Conservation (phyloP, 2,888 invertebrate species). For the Chalcosyrphus nemorum region DNA sequence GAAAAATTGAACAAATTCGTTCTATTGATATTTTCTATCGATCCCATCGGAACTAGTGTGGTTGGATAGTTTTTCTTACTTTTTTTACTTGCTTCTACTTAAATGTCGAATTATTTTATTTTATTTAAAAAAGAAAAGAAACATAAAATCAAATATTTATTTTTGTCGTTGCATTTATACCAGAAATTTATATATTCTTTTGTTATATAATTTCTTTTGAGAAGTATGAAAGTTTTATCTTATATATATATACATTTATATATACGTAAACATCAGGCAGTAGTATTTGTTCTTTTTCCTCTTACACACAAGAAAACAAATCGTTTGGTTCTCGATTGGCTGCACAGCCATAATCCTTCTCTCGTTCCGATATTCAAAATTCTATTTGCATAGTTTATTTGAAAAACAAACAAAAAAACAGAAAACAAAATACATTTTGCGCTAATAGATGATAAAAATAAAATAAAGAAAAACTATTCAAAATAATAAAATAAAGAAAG, state of each 20-base stretch:
- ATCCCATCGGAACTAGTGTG: slow-evolving; percentile 45
- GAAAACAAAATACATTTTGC: not conserved
- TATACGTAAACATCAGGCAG: slow-evolving; percentile 71
- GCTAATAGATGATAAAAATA: not conserved
- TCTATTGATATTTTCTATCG: slow-evolving; percentile 66
- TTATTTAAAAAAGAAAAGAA: slow-evolving; percentile 14
- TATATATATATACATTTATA: slow-evolving; percentile 66
- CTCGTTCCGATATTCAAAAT: not conserved
- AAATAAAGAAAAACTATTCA: not conserved
- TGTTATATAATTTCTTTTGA: slow-evolving; percentile 50
- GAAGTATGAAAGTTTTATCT: slow-evolving; percentile 63
- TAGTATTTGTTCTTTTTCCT: slow-evolving; percentile 56
- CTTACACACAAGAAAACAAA: slow-evolving; percentile 55
- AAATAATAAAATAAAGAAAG: not conserved
- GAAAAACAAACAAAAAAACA: not conserved
- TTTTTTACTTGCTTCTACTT: slow-evolving; percentile 38
- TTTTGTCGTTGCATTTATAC: slow-evolving; percentile 52
- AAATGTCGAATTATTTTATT: slow-evolving; percentile 21
- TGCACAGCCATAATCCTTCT: slow-evolving; percentile 26
- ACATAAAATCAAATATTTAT: not conserved
- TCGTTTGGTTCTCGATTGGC: slow-evolving; percentile 60
- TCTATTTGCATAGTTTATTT: slow-evolving; percentile 3
- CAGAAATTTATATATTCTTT: slow-evolving; percentile 17
- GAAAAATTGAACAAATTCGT: slow-evolving; percentile 68
- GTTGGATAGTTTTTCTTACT: slow-evolving; percentile 13